Base-by-base conservation (phyloP, 2,888 invertebrate genomes). In the Calliphora vomitoria region DNA sequence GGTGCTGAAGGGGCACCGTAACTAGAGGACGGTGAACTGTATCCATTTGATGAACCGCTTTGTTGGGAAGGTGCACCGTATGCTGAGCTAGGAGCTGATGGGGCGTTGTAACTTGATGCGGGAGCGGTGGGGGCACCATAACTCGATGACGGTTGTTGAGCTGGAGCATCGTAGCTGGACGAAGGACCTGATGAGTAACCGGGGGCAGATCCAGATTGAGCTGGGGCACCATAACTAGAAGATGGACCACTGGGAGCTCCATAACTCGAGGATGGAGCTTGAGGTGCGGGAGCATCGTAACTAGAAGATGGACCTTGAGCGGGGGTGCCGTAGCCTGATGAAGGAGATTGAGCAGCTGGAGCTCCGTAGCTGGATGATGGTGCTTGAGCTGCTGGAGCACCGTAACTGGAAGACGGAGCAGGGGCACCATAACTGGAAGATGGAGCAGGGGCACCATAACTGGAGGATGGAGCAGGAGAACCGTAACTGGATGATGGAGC, bases 61-160 rank as follows among this genome's bases (percentile, higher is more conserved):
- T 81, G 79, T 1, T 94, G 94, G 3, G 83, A 72, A 8, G 88
- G 88, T 18, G 69, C 75, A 1, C 95, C 95, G 89, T 95, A 95
- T n/a, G 93, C 93, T 0, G 93, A 94, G 5, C 95, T 95, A 55
- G 94, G 88, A 88, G n/a, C 90, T 91, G 80, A 69, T 55, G 64
- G 90, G 79, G 44, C 92, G 92, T 86, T 82, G 38, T 79, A 87
- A 66, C 84, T 88, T 3, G 87, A 89, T 86, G 78, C 72, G 13
- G 85, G 74, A 5, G 69, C 82, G 0, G 79, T 31, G 4, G 82
- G 85, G 25, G 93, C 92, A n/a, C 93, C 93, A 84, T 93, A 93
- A 25, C 89, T 89, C 0, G 92, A 90, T 11, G 88, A 87, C 25
- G 89, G 91, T 31, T 53, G 68, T 38, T 83, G 85, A n/a, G 83